Evolutionary conservation across 2,113 vertebrate species (phyloP), one percentile per base, ranked within the genome.

Genomic region (Taurulus bubalis): DNA sequence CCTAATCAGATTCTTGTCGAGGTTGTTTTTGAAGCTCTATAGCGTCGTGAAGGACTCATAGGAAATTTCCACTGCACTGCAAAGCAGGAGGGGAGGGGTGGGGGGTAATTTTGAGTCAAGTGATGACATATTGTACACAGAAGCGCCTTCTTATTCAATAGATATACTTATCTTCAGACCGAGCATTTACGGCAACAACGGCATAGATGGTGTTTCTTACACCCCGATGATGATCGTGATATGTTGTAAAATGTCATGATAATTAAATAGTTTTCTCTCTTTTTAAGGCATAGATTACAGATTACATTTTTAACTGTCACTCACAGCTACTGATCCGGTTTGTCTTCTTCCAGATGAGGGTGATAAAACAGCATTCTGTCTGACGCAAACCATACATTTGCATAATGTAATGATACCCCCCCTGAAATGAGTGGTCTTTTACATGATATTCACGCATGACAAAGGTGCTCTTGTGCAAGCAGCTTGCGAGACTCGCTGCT

Each of bases 21-120:
- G 74, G 65, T 70, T 76, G 66, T 85, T 80, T 64, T 51, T 60
- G 7, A 1, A n/a, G 49, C 51, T 71, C 64, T 84, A 14, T 55
- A 24, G 69, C 82, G 62, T 79, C 87, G 71, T 78, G 82, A 77
- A 82, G 58, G 66, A 71, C 70, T 86, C 76, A 2, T 85, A 77
- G 93, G 91, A 93, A 94, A 93, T 93, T 92, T 92, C 92, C 90
- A 90, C 90, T 92, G 85, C 82, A 66, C 79, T 72, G 76, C 65
- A 62, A 80, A 71, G 63, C 49, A 56, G 66, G 49, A 28, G 62
- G 60, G 28, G 40, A 60, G 59, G 62, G 60, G 49, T 22, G 51
- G 42, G 10, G 72, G 59, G 60, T 24, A 8, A 20, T 58, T 40
- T 15, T 22, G 32, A 55, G 55, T 45, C 70, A 40, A 30, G 51